phyloP scores from a whole-genome alignment of 2,797 vertebrate species.

The Acipenser transmontanus region DNA sequence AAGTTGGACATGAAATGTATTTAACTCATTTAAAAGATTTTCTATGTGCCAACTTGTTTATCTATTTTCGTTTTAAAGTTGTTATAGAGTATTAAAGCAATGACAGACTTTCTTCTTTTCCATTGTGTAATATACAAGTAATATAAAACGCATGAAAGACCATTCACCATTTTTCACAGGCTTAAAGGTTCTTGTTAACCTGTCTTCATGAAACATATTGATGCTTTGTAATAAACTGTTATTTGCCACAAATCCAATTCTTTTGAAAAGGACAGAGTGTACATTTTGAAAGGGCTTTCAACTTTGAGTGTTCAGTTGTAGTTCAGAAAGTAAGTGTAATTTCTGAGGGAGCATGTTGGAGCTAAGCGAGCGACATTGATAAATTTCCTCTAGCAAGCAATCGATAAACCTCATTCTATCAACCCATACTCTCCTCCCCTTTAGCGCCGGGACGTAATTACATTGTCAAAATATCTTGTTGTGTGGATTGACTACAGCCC shows the following conservation, averaged over 20 bases:
- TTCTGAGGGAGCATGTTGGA: slow-evolving; percentile 48
- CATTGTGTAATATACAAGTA: too few relatives aligned
- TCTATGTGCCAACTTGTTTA: too few relatives aligned
- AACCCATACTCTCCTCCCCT: slow-evolving; percentile 53
- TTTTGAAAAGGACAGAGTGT: slow-evolving; percentile 52
- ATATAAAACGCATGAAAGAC: too few relatives aligned
- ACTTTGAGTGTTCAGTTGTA: slow-evolving; percentile 29
- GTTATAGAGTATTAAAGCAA: too few relatives aligned
- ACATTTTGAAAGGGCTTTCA: slow-evolving; percentile 47
- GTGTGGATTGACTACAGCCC: slow-evolving; percentile 44
- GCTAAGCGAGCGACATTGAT: slow-evolving; percentile 65
- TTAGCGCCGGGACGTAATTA: slow-evolving; percentile 88
- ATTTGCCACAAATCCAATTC: slow-evolving; percentile 23
- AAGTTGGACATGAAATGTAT: too few relatives aligned
- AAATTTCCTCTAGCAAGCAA: slow-evolving; percentile 70
- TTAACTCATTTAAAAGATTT: too few relatives aligned
- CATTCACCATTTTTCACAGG: not conserved
- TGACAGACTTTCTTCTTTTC: too few relatives aligned
- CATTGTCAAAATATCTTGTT: slow-evolving; percentile 79
- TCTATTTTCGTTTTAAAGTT: too few relatives aligned
- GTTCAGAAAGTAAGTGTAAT: slow-evolving; percentile 45
- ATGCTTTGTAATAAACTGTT: slow-evolving; percentile 8
- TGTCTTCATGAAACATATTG: slow-evolving; percentile 7
- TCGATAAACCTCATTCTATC: slow-evolving; percentile 87
- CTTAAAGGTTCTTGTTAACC: slow-evolving; percentile 7